Percentiles rank a stretch among this genome's conserved stretches.
phyloP scores from a whole-genome alignment of 2,113 vertebrate genomes.

The Delphinus delphis region DNA sequence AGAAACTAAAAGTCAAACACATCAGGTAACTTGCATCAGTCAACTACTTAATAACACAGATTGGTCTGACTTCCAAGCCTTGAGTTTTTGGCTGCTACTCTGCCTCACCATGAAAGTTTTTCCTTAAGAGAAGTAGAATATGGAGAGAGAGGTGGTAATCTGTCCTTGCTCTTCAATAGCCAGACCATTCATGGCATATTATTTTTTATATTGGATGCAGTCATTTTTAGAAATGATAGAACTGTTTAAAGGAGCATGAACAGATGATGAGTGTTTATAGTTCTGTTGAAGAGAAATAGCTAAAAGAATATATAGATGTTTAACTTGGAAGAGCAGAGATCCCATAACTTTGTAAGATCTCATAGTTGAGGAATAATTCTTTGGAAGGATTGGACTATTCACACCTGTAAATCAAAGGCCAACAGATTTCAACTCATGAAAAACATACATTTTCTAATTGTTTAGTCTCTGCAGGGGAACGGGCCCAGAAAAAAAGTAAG shows the following conservation, averaged over 20 bases:
- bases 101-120: background rate
- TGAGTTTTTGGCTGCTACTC: background rate
- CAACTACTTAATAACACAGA: background rate
- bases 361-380: background rate
- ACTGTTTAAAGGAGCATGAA: background rate
- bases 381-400: background rate
- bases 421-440: background rate
- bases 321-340: background rate
- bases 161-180: background rate
- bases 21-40: background rate
- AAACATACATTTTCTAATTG: background rate
- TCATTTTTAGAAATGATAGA: constrained; percentile 12
- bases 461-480: background rate
- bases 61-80: background rate
- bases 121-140: background rate
- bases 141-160: background rate
- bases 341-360: background rate
- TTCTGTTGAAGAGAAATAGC: background rate
- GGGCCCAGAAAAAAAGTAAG: background rate
- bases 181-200: background rate
- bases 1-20: background rate
- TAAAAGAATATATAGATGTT: background rate
- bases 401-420: background rate
- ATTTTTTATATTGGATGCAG: background rate
- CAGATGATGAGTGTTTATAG: background rate